Conservation (phyloP, 1,140 invertebrate species). For the Limonius californicus region DNA sequence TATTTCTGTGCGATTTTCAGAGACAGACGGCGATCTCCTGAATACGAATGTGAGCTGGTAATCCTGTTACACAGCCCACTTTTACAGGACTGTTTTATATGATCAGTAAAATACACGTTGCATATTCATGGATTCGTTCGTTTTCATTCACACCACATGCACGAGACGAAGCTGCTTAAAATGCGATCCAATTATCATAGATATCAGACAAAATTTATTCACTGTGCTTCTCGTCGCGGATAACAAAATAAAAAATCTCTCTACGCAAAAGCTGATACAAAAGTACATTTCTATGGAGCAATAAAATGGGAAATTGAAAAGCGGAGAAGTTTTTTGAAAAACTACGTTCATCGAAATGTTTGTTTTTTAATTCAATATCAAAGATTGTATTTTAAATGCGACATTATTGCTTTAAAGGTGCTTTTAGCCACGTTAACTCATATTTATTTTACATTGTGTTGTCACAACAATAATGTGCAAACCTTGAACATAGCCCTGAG, state of each 20-base stretch:
- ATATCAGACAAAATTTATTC: conserved; percentile 23
- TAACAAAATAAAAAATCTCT: not conserved
- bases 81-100: conserved; percentile 27
- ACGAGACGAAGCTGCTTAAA: conserved; percentile 24
- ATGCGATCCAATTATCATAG: conserved; percentile 35
- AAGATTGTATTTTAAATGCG: no score
- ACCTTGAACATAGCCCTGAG: no score
- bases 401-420: no score
- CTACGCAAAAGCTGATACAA: no score
- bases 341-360: no score
- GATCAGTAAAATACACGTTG: conserved; percentile 36
- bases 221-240: not conserved
- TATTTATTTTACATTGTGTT: no score
- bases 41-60: conserved; percentile 6
- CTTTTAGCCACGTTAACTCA: no score
- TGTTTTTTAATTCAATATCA: no score
- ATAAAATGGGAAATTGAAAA: no score
- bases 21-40: not conserved
- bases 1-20: conserved; percentile 12
- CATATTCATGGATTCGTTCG: conserved; percentile 34
- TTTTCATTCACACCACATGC: conserved; percentile 29
- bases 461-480: no score
- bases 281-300: no score
- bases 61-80: conserved; percentile 11
- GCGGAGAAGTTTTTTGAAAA: no score